Evolutionary conservation across 2,888 invertebrate genomes (phyloP), one percentile per base, ranked within the genome.

Genomic region (Agrochola lota): DNA sequence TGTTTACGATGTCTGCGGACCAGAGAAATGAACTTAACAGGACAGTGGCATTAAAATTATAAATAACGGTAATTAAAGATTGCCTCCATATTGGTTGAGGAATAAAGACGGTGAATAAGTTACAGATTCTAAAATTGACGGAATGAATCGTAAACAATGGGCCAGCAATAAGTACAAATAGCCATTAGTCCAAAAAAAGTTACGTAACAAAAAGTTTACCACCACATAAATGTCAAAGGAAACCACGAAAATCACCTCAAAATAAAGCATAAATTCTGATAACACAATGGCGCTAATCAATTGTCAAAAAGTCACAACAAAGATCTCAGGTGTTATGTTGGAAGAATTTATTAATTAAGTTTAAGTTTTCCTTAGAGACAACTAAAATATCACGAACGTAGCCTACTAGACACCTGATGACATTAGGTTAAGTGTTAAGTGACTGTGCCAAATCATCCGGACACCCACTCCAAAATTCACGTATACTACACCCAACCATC

Each of bases 401-500:
- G 85, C 95, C 95, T 74, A 73, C 88, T 92, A 90, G 95, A 94
- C 93, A 91, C 74, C 43, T 86, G 69, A 84, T 80, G 68, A 81
- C 78, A 77, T 57, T 89, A 92, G 84, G 78, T 82, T 93, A 92
- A 93, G 91, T 85, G 35, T 84, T 77, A 91, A 91, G 88, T 91
- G 90, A 89, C 81, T 80, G 68, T 81, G 49, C 35, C 60, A 75
- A 74, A 74, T 74, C 46, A 81, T 85, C 78, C 75, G 80, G 81
- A 74, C 67, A 80, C 67, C 64, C 67, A 85, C 74, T 70, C 90
- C 91, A 90, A 95, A 94, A 92, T 93, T 93, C 87, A 84, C 86
- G 91, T 91, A 85, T 72, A 80, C 69, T 55, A 40, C 64, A 86
- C 74, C 77, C 77, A 87, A 88, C 5, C 78, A 74, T 71, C 11